A percentile compares a stretch with the other conserved stretches of the same genome.
phyloP scores from a whole-genome alignment of 1,140 invertebrate species.

The Holcopasites calliopsidis region DNA sequence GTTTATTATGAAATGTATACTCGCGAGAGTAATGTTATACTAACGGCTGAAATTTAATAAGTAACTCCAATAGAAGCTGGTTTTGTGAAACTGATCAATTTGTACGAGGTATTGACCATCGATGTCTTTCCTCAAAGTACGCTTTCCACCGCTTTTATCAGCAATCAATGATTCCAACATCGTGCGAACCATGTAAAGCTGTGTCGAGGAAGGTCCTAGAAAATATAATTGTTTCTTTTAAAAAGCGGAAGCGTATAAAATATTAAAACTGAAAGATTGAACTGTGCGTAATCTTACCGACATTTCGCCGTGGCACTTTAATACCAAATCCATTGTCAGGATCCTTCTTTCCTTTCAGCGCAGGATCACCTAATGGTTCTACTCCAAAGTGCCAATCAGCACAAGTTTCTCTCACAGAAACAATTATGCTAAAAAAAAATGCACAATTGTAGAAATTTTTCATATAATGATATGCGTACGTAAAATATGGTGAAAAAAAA shows the following conservation, averaged over 20 bases:
- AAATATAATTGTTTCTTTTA: constrained; percentile 35
- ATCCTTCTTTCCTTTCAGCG: constrained; percentile 97
- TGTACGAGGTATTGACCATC: constrained; percentile 94
- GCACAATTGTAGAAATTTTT: background rate
- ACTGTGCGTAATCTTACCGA: constrained; percentile 88
- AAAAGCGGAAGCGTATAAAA: constrained; percentile 14
- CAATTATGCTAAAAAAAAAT: constrained; percentile 87
- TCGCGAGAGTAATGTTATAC: constrained; percentile 50
- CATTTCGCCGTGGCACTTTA: constrained; percentile 95
- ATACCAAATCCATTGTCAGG: constrained; percentile 94
- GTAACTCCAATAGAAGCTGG: constrained; percentile 98
- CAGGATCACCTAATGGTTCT: constrained; percentile 95
- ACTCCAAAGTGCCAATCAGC: constrained; percentile 97
- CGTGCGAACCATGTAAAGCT: constrained; percentile 99
- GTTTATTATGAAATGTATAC: constrained; percentile 5
- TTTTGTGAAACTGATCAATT: constrained; percentile 97
- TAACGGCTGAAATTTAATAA: constrained; percentile 93
- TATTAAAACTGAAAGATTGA: too few relatives aligned
- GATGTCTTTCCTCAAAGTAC: constrained; percentile 97
- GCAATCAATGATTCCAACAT: constrained; percentile 99
- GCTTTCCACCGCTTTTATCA: constrained; percentile 97
- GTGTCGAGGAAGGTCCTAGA: constrained; percentile 91
- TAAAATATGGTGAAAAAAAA: background rate
- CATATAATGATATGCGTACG: background rate
- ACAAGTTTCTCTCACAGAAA: constrained; percentile 97